phyloP scores from a whole-genome alignment of 2,888 invertebrate genomes.

The Zygaena filipendulae region DNA sequence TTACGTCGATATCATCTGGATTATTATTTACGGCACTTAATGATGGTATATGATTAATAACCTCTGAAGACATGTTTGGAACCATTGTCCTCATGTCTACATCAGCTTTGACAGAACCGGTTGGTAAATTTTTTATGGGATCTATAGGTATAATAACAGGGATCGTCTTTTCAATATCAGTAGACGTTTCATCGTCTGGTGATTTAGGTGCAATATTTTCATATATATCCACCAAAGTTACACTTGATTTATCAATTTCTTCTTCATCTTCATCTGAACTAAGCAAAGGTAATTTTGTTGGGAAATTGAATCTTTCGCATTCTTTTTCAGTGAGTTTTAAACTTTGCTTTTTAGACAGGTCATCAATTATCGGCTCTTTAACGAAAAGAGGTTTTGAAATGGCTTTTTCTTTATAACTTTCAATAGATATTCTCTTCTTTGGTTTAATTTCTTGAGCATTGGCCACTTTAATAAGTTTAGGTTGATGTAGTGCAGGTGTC shows the following conservation, averaged over 20 bases:
- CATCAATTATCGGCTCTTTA: constrained; percentile 26
- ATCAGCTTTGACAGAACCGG: constrained; percentile 26
- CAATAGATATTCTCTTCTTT: constrained; percentile 58
- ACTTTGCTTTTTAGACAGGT: constrained; percentile 38
- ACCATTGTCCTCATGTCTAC: constrained; percentile 44
- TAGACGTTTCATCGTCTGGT: constrained; percentile 37
- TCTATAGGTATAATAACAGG: constrained; percentile 54
- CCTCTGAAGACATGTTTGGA: constrained; percentile 20
- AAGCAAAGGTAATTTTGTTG: constrained; percentile 30
- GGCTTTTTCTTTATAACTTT: constrained; percentile 54
- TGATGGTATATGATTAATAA: too few relatives aligned
- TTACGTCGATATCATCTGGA: constrained; percentile 3
- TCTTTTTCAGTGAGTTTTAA: constrained; percentile 58
- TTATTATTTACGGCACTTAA: too few relatives aligned
- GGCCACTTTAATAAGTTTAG: constrained; percentile 48
- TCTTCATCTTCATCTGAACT: constrained; percentile 40
- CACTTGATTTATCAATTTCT: constrained; percentile 18
- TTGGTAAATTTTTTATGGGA: constrained; percentile 29
- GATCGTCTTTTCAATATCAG: constrained; percentile 22
- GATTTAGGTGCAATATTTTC: constrained; percentile 46
- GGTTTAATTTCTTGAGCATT: constrained; percentile 35
- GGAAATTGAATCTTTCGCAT: constrained; percentile 53
- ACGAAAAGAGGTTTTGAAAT: constrained; percentile 19
- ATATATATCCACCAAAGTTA: constrained; percentile 29
- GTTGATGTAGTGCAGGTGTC: constrained; percentile 50